Evolutionary conservation across 2,113 vertebrate species (phyloP).

Genomic region (Chlorodrepanis virens): DNA sequence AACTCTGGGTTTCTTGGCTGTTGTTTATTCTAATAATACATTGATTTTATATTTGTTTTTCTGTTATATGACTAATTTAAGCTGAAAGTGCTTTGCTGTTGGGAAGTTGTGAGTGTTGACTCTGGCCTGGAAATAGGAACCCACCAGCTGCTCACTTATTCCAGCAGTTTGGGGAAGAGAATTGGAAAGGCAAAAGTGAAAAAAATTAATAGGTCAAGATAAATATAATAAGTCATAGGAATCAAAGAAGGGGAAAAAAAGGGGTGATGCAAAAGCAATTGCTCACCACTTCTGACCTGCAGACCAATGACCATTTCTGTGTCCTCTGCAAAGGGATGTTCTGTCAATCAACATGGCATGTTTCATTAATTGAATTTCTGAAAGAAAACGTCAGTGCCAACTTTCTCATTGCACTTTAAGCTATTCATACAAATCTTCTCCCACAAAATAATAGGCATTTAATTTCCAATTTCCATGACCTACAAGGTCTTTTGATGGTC

Average conservation of each 20-base stretch:
- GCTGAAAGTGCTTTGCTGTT: neutral
- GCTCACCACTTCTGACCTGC: neutral
- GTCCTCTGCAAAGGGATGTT: neutral
- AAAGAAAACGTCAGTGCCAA: neutral
- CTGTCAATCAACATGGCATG: neutral
- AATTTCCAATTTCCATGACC: neutral
- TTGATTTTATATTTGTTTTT: neutral
- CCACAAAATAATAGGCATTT: neutral
- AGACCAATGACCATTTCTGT: neutral
- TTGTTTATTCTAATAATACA: neutral
- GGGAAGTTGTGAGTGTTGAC: neutral
- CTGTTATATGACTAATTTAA: neutral
- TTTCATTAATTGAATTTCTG: neutral
- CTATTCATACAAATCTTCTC: neutral
- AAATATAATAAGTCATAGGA: neutral
- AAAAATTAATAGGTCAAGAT: neutral
- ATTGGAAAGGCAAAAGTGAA: neutral
- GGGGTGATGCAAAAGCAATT: neutral
- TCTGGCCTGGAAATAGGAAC: neutral
- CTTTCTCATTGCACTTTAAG: neutral
- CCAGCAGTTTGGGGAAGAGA: neutral
- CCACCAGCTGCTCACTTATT: neutral
- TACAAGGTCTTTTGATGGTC: neutral
- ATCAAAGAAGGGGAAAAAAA: accelerated
- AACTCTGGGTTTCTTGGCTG: neutral